A percentile compares a stretch with the other conserved stretches of the same genome.
phyloP scores from a whole-genome alignment of 1,140 invertebrate genomes.

The Drosophila fuyamai region DNA sequence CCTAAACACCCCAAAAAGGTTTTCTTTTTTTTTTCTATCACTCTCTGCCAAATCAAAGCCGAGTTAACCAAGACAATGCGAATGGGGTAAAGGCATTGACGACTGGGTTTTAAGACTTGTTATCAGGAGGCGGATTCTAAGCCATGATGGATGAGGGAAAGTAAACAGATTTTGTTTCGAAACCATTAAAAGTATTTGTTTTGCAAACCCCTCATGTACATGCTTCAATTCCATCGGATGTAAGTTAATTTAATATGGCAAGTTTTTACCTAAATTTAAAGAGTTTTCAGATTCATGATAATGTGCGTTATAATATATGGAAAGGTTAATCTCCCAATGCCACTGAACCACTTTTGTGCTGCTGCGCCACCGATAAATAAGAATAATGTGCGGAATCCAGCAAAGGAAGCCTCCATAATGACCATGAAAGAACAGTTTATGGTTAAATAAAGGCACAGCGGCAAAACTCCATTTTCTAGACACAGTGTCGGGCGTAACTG shows the following conservation, averaged over 20 bases:
- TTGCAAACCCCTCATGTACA: background rate
- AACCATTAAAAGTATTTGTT: slow-evolving; percentile 13
- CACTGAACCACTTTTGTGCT: slow-evolving; percentile 11
- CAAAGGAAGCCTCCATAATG: slow-evolving; percentile 57
- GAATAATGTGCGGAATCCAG: slow-evolving; percentile 60
- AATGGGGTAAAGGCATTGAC: slow-evolving; percentile 7
- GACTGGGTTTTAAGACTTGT: background rate
- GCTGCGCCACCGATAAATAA: slow-evolving; percentile 65
- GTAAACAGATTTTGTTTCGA: slow-evolving; percentile 24
- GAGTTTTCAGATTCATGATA: background rate
- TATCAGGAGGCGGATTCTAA: slow-evolving; percentile 1
- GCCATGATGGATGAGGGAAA: slow-evolving; percentile 32
- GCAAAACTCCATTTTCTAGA: slow-evolving; percentile 42
- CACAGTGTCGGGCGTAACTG: slow-evolving; percentile 25
- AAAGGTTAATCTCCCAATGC: slow-evolving; percentile 24
- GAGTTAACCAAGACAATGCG: slow-evolving; percentile 25
- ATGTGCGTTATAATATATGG: slow-evolving; percentile 5
- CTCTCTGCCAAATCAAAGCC: slow-evolving; percentile 31
- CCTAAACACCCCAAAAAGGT: slow-evolving; percentile 5
- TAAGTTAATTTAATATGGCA: background rate
- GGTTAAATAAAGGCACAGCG: slow-evolving; percentile 70
- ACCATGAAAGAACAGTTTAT: slow-evolving; percentile 75
- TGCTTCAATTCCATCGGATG: background rate
- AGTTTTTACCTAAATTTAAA: background rate
- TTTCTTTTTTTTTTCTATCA: background rate